A percentile compares a stretch with the other conserved stretches of the same genome.
phyloP scores from a whole-genome alignment of 1,140 invertebrate species.

The Aphelenchoides avenae region DNA sequence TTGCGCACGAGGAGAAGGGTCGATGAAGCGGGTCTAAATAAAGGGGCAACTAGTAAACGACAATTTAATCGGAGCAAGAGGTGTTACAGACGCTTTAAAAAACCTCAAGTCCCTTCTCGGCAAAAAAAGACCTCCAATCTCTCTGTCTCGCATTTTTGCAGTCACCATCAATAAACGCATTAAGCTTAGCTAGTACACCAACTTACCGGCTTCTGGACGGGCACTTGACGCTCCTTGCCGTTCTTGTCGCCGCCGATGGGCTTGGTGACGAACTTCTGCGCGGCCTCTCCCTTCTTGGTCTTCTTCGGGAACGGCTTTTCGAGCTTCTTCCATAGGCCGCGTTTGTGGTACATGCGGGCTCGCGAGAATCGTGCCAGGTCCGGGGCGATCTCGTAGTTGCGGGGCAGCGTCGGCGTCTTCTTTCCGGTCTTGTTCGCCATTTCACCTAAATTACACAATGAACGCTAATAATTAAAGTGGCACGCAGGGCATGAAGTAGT shows the following conservation, averaged over 20 bases:
- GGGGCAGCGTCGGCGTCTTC: constrained; percentile 27
- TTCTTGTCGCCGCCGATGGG: constrained; percentile 90
- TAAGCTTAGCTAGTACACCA: constrained; percentile 9
- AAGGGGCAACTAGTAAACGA: too few relatives aligned
- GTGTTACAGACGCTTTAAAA: too few relatives aligned
- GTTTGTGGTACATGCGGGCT: constrained; percentile 39
- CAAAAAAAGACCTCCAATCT: not conserved
- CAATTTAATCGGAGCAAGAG: too few relatives aligned
- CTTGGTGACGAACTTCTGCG: constrained; percentile 70
- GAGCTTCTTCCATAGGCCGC: constrained; percentile 36
- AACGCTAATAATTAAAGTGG: too few relatives aligned
- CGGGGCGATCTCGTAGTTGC: constrained; percentile 38
- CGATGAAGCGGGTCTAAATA: too few relatives aligned
- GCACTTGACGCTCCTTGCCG: constrained; percentile 79
- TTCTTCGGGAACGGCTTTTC: constrained; percentile 37
- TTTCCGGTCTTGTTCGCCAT: too few relatives aligned
- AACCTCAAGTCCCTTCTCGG: too few relatives aligned
- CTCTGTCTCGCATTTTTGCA: not conserved
- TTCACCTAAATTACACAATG: too few relatives aligned
- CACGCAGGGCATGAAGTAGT: too few relatives aligned
- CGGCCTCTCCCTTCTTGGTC: constrained; percentile 57
- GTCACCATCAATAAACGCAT: constrained; percentile 1
- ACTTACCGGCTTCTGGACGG: constrained; percentile 71
- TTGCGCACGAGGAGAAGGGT: too few relatives aligned
- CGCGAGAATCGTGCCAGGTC: constrained; percentile 35